Evolutionary conservation across 2,888 invertebrate species (phyloP).

Genomic region (Augiades crinisus): DNA sequence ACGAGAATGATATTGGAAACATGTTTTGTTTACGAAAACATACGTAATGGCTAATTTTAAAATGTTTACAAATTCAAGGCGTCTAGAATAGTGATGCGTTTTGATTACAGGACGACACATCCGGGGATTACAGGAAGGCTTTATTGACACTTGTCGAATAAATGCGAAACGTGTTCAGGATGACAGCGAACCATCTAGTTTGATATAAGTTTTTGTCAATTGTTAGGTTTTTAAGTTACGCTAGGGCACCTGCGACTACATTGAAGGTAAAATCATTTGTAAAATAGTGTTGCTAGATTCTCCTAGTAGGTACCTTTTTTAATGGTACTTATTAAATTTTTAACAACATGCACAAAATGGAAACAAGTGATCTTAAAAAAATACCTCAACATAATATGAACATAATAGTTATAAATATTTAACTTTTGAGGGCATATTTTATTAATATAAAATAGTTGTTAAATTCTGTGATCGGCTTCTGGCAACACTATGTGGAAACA

Average conservation of each 20-base stretch:
- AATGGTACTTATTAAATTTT: too few relatives aligned
- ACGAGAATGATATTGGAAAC: not conserved
- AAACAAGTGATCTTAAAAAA: too few relatives aligned
- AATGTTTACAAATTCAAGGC: slow-evolving; percentile 32
- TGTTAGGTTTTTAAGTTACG: slow-evolving; percentile 54
- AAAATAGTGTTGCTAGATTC: not conserved
- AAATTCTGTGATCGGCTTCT: not conserved
- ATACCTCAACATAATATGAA: too few relatives aligned
- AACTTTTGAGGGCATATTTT: too few relatives aligned
- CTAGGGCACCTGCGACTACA: slow-evolving; percentile 27
- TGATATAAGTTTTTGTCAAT: slow-evolving; percentile 69
- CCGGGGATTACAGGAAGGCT: slow-evolving; percentile 96
- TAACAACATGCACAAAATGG: too few relatives aligned
- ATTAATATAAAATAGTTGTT: too few relatives aligned
- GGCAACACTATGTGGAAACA: too few relatives aligned
- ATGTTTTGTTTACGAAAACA: not conserved
- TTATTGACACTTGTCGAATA: slow-evolving; percentile 92
- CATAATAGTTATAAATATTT: too few relatives aligned
- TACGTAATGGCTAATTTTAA: not conserved
- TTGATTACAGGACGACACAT: slow-evolving; percentile 93
- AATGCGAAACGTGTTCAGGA: slow-evolving; percentile 47
- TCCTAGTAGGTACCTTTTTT: too few relatives aligned
- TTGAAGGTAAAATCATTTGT: slow-evolving; percentile 25
- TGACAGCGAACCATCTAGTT: slow-evolving; percentile 54
- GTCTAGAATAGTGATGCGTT: slow-evolving; percentile 60